Evolutionary conservation across 2,113 vertebrate species (phyloP).

Genomic region (Saguinus imperator): DNA sequence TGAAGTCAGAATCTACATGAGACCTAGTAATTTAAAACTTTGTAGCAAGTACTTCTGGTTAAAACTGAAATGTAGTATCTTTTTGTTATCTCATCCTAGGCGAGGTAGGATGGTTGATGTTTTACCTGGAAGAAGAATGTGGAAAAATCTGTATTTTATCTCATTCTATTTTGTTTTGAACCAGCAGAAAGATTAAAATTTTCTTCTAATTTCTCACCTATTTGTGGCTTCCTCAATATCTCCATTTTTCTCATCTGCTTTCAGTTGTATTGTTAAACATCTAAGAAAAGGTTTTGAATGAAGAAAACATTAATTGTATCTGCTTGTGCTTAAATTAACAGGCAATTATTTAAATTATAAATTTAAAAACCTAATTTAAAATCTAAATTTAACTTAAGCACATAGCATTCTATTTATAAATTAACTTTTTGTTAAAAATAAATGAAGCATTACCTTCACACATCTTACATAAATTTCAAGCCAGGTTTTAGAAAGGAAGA

Average conservation of each 20-base stretch:
- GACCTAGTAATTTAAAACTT: neutral
- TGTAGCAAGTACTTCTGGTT: neutral
- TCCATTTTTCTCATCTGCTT: neutral
- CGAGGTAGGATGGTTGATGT: neutral
- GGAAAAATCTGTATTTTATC: neutral
- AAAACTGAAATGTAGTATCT: neutral
- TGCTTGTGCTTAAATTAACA: neutral
- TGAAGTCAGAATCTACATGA: neutral
- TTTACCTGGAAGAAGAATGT: neutral
- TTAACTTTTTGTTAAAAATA: neutral
- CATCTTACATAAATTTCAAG: neutral
- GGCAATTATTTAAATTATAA: neutral
- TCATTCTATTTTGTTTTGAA: neutral
- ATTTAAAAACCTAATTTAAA: neutral
- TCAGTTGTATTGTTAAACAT: neutral
- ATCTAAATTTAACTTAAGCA: neutral
- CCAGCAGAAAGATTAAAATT: neutral
- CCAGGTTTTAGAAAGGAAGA: neutral
- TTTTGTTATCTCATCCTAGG: neutral
- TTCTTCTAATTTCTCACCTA: neutral
- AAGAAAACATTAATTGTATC: neutral
- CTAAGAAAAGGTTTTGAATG: neutral
- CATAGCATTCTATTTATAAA: neutral
- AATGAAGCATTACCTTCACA: neutral
- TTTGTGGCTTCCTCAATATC: neutral